These are phyloP conservation scores for Erinaceus europaeus DNA, from an alignment of 2,113 vertebrate genomes.

Conservation along the genomic window DNA sequence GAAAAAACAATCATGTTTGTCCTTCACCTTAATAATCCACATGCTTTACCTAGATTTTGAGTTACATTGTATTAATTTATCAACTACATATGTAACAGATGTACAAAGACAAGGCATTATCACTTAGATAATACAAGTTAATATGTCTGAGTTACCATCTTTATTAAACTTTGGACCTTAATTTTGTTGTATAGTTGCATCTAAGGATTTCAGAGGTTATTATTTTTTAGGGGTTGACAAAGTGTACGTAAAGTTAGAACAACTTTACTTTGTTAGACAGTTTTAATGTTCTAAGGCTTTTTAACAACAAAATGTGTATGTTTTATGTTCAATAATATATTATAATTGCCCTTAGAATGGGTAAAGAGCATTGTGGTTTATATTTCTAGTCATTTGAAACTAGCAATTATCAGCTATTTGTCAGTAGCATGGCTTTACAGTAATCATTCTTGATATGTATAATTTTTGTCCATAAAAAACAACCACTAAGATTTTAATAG, in stretches of 20 bases:
- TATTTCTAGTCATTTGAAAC: constrained; percentile 44
- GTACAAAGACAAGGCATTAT: background rate
- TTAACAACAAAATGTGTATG: background rate
- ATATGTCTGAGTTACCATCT: background rate
- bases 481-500: constrained; percentile 39
- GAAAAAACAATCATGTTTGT: no score
- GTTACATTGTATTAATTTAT: background rate
- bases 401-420: constrained; percentile 49
- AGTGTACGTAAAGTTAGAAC: background rate
- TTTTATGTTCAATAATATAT: constrained; percentile 56
- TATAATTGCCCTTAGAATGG: constrained; percentile 40
- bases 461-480: constrained; percentile 29
- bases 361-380: constrained; percentile 41
- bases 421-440: background rate
- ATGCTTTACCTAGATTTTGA: no score
- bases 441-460: constrained; percentile 26
- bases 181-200: background rate
- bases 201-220: background rate
- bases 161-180: background rate
- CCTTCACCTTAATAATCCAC: no score
- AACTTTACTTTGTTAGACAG: background rate
- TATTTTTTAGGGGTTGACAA: background rate
- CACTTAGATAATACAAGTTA: background rate
- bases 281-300: constrained; percentile 32
- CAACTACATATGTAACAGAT: background rate